A percentile compares a stretch with the other conserved stretches of the same genome.
Evolutionary conservation across 2,797 vertebrate species (phyloP).

Genomic region (Ibycter americanus): DNA sequence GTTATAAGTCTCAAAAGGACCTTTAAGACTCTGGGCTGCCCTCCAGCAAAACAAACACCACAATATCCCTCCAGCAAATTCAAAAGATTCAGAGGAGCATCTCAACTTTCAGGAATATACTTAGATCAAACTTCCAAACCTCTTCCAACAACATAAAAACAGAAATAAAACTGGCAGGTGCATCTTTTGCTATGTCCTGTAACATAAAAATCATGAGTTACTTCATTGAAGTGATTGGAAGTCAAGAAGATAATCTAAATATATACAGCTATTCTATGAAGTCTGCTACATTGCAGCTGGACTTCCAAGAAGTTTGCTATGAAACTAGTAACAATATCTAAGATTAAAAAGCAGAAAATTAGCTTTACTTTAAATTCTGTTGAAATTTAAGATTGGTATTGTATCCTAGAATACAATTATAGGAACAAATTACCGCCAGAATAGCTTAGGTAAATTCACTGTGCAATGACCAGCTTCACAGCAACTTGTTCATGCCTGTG

Average conservation of each 20-base stretch:
- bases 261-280: neutral
- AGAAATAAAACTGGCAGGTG: constrained; percentile 61
- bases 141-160: constrained; percentile 1
- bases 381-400: neutral
- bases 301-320: neutral
- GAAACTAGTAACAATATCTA: neutral
- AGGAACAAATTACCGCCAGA: neutral
- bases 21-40: neutral
- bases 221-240: constrained; percentile 14
- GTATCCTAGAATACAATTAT: neutral
- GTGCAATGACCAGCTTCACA: neutral
- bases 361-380: neutral
- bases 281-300: neutral
- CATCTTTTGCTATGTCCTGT: constrained; percentile 19
- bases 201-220: constrained; percentile 7
- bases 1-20: constrained; percentile 18
- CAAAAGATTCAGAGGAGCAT: neutral
- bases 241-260: constrained; percentile 17
- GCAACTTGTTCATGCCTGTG: neutral
- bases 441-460: neutral
- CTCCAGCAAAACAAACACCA: neutral
- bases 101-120: constrained; percentile 15
- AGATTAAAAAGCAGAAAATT: neutral
- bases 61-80: constrained; percentile 5
- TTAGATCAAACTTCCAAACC: constrained; percentile 39